A percentile compares a stretch with the other conserved stretches of the same genome.
These are phyloP conservation scores for Dolomedes plantarius DNA, from an alignment of 2,888 invertebrate genomes.

Conservation along the genomic window DNA sequence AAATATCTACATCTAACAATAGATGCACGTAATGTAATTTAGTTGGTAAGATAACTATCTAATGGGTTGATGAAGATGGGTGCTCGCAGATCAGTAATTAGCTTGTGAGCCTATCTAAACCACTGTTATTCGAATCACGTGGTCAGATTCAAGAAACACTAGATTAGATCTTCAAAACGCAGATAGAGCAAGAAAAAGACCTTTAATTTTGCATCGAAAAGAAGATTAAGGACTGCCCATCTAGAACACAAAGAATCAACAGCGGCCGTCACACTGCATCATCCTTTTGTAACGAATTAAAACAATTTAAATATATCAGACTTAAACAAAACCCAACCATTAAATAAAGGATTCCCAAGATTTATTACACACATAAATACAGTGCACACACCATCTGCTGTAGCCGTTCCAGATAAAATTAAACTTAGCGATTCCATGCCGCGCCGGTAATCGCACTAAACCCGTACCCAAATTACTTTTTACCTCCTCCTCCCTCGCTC, in stretches of 20 bases:
- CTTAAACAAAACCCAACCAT: constrained; percentile 12
- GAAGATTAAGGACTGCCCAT: background rate
- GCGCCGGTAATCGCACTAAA: background rate
- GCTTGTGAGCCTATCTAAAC: too few relatives aligned
- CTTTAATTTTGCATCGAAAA: background rate
- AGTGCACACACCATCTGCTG: background rate
- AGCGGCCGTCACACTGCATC: background rate
- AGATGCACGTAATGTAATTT: too few relatives aligned
- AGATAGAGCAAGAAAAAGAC: too few relatives aligned
- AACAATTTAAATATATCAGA: constrained; percentile 3
- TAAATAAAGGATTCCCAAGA: constrained; percentile 3
- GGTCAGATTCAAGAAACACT: too few relatives aligned
- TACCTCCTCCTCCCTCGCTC: background rate
- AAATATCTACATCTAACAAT: too few relatives aligned
- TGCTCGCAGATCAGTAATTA: too few relatives aligned
- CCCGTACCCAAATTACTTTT: background rate
- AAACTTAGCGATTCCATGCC: background rate
- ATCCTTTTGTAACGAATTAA: constrained; percentile 2
- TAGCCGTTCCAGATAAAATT: background rate
- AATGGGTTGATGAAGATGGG: too few relatives aligned
- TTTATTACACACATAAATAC: background rate
- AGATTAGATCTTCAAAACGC: too few relatives aligned
- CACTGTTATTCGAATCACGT: too few relatives aligned
- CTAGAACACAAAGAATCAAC: background rate
- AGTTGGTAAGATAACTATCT: too few relatives aligned